Percentiles rank a stretch among this genome's conserved stretches.
Conservation (phyloP, 35 echinoderm and acorn worm species). For the Patiria miniata region DNA sequence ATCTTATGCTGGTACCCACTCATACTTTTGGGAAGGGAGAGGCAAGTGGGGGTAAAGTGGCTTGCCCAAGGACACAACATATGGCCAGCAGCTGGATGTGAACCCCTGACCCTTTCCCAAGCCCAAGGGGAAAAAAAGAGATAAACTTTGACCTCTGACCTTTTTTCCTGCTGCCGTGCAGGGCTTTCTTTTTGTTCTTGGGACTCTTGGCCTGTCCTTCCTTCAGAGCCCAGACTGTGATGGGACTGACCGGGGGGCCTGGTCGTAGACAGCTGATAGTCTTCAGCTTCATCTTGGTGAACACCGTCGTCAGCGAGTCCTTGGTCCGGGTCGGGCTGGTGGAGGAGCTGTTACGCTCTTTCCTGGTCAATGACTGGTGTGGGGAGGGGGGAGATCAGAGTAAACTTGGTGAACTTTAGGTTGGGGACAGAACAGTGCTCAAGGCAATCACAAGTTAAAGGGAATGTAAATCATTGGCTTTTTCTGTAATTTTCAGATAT, state of each 20-base stretch:
- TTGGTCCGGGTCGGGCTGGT: constrained; percentile 35
- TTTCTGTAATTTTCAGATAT: too few relatives aligned
- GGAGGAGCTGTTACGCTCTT: constrained; percentile 20
- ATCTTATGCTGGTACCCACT: too few relatives aligned
- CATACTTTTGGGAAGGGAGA: too few relatives aligned
- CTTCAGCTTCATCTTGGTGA: constrained; percentile 45
- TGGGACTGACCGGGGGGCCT: constrained; percentile 81
- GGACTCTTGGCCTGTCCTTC: constrained; percentile 54
- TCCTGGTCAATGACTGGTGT: neutral
- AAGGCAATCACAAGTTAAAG: too few relatives aligned
- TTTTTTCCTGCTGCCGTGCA: constrained; percentile 66
- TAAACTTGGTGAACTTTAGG: neutral
- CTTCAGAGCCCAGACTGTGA: constrained; percentile 75
- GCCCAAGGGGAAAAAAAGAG: too few relatives aligned
- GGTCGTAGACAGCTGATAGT: constrained; percentile 69
- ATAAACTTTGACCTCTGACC: constrained; percentile 38
- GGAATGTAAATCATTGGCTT: too few relatives aligned
- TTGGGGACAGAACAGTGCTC: neutral
- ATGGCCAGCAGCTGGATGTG: too few relatives aligned
- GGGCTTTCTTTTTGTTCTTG: constrained; percentile 54
- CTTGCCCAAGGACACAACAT: too few relatives aligned
- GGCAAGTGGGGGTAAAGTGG: too few relatives aligned
- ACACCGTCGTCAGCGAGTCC: constrained; percentile 21
- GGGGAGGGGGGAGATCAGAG: neutral
- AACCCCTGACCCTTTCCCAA: too few relatives aligned